Base-by-base conservation (phyloP, 2,888 invertebrate species). In the Acrobasis consociella region DNA sequence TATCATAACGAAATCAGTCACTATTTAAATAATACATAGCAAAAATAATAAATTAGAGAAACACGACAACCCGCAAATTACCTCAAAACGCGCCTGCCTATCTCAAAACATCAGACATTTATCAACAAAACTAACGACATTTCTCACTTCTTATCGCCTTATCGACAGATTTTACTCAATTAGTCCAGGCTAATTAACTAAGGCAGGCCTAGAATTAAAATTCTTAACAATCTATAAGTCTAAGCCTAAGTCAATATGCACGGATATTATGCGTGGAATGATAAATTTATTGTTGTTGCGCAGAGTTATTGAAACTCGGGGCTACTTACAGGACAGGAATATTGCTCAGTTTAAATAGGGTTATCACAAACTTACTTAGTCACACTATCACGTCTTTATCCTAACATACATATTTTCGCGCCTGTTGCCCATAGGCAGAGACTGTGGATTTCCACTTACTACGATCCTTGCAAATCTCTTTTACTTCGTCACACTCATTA, bases 91-190 rank as follows among this genome's bases (percentile, higher is more conserved):
- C 39, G 64, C 64, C 62, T 60, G 46, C 46, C 11, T 46, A 65
- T 64, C 64, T 63, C 52, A 66, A 69, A 70, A 72, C 46, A 74
- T 69, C 72, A 71, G 71, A 75, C 73, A 70, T 70, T 71, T 70
- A 74, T 72, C 75, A 69, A 71, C 69, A 69, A 73, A 75, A 79
- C 76, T 70, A 77, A 72, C 76, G 69, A 70, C 65, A 71, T 72
- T 46, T 46, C 58, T 58, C 58, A 42, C 49, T 46, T 37, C 53
- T 53, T 37, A 78, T 76, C 74, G 72, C 72, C 70, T 73, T 74
- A 78, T 76, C 75, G 68, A 67, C 68, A 67, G 74, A 78, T 77
- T 73, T 74, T 71, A 72, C 72, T 74, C 70, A 71, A 77, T 78
- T 76, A 78, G 80, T 80, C 72, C 72, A 67, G 64, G 74, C 70